A percentile compares a stretch with the other conserved stretches of the same genome.
phyloP scores from a whole-genome alignment of 1,140 invertebrate species.

The Notospermus geniculatus region DNA sequence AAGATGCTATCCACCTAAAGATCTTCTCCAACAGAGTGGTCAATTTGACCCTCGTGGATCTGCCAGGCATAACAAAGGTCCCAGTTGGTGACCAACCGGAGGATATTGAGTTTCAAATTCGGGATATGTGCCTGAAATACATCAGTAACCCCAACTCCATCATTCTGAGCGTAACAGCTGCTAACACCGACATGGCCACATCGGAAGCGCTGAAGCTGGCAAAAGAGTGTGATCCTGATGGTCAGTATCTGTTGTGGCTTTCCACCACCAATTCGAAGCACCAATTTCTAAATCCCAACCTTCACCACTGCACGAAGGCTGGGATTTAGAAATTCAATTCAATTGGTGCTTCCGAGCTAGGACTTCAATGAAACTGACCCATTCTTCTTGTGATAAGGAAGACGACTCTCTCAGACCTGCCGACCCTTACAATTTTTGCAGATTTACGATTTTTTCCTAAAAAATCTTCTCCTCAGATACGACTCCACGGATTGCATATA shows the following conservation, averaged over 20 bases:
- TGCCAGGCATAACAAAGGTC: constrained; percentile 97
- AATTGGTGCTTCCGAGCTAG: too few species aligned
- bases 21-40: constrained; percentile 90
- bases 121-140: constrained; percentile 60
- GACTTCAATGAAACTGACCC: too few species aligned
- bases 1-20: constrained; percentile 94
- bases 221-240: constrained; percentile 55
- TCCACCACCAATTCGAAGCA: too few species aligned
- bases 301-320: too few species aligned
- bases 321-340: too few species aligned
- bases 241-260: constrained; percentile 26
- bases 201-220: constrained; percentile 57
- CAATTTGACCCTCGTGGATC: constrained; percentile 94
- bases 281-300: too few species aligned
- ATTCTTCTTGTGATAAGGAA: too few species aligned
- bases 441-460: too few species aligned
- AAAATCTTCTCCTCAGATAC: too few species aligned
- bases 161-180: constrained; percentile 59
- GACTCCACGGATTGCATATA: too few species aligned
- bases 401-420: too few species aligned
- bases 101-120: constrained; percentile 63
- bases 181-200: constrained; percentile 57
- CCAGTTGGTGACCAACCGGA: constrained; percentile 65
- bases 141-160: constrained; percentile 65
- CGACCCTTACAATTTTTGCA: too few species aligned